Base-by-base conservation (phyloP, 2,888 invertebrate species). In the Drosophila colorata region DNA sequence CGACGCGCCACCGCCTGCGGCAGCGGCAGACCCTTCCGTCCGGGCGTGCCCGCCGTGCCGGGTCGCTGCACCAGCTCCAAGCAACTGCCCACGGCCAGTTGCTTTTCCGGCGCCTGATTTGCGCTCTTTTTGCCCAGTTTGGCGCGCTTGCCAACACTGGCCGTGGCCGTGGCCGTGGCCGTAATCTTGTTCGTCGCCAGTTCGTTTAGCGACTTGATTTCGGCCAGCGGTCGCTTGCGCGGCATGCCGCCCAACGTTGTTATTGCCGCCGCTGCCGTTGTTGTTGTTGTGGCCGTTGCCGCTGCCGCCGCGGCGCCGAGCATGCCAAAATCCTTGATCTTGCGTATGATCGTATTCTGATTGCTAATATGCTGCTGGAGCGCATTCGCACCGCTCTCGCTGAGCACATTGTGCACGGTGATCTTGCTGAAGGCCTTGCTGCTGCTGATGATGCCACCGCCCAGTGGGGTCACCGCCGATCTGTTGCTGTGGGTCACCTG, bases 1-100 rank as follows among this genome's bases (percentile, higher is more conserved):
- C 98, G 93, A 44, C 98, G 93, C 0, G 97, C 97, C 7, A 97
- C 97, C 0, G 97, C 96, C 20, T 96, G 94, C 0, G 96, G 96
- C 51, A 95, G 95, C 3, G 96, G 95, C 63, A 95, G 53, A 0
- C 91, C 91, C 33, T 92, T 92, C 13, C 91, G 86, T 0, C 91
- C 91, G 2, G 91, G 90, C 0, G 90, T 90, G 0, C 91, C 90
- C 0, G 16, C 38, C 16, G 4, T n/a, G n/a, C n/a, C 16, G 16
- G 79, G 60, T 1, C 70, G 58, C 7, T 74, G 53, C 2, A 37
- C 6, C 14, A 59, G 57, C 4, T 69, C 58, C 28, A 47, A 13
- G 16, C 11, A 53, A 37, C 37, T 38, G 8, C 25, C 25, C 28
- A 9, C 9, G 28, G 28, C 28, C 28, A 28, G 3, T 8, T 8